Percentiles rank a stretch among this genome's conserved stretches.
Evolutionary conservation across 2,797 vertebrate species (phyloP).

Genomic region (Periparus ater): DNA sequence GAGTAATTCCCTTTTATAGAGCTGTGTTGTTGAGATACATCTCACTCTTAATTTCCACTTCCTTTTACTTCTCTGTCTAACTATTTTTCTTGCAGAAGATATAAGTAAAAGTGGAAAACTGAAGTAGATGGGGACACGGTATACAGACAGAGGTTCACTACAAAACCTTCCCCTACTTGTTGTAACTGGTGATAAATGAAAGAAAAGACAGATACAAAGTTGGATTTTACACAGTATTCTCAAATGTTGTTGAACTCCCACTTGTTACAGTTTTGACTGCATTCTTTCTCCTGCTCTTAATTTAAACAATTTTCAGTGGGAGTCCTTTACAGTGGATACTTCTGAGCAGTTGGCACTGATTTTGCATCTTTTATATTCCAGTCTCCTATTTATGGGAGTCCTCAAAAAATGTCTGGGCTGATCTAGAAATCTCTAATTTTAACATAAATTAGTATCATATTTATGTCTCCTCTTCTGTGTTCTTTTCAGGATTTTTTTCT

Average conservation of each 20-base stretch:
- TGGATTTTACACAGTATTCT: not conserved
- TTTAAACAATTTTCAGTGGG: constrained; percentile 7
- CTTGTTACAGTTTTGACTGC: not conserved
- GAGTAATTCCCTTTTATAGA: constrained; percentile 65
- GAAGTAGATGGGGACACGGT: not conserved
- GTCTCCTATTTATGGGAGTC: not conserved
- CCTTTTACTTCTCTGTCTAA: not conserved
- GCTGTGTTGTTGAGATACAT: not conserved
- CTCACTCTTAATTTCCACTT: not conserved
- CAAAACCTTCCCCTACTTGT: not conserved
- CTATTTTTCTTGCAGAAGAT: not conserved
- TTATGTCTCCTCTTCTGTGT: not conserved
- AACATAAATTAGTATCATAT: not conserved
- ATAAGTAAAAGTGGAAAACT: not conserved
- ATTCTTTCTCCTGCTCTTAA: constrained; percentile 8
- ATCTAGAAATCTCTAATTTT: not conserved
- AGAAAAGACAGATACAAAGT: not conserved
- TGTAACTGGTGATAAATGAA: not conserved
- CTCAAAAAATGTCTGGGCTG: not conserved
- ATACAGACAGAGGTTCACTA: not conserved
- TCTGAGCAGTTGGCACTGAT: not conserved
- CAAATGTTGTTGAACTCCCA: not conserved
- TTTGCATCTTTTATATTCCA: not conserved
- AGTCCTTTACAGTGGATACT: not conserved
- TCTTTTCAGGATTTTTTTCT: not conserved